phyloP scores from a whole-genome alignment of 2,888 invertebrate genomes.

The Andrena minutula region DNA sequence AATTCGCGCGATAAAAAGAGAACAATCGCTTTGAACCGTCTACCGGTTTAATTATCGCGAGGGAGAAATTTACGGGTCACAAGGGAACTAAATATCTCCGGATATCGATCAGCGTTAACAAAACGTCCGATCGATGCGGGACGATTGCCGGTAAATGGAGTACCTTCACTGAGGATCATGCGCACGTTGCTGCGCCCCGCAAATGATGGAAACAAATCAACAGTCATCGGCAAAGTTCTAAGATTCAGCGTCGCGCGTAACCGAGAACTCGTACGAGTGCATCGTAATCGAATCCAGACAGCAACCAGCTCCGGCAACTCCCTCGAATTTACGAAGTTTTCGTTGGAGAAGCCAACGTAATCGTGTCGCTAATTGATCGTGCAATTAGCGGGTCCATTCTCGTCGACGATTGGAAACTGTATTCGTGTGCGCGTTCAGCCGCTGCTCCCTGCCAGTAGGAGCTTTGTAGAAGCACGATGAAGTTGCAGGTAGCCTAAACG shows the following conservation, averaged over 20 bases:
- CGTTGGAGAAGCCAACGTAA: conserved; percentile 26
- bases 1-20: conserved; percentile 31
- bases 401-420: conserved; percentile 14
- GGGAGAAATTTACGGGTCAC: conserved; percentile 13
- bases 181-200: background rate
- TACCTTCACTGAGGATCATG: too few relatives aligned
- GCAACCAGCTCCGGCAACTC: background rate
- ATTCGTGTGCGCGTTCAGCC: background rate
- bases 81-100: conserved; percentile 24
- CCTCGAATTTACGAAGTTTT: conserved; percentile 8
- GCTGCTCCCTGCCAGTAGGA: background rate
- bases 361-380: conserved; percentile 63
- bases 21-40: conserved; percentile 37
- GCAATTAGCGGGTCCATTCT: conserved; percentile 54
- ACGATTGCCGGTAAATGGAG: background rate
- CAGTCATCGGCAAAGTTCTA: conserved; percentile 5
- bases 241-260: background rate
- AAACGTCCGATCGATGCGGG: background rate
- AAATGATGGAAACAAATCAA: conserved; percentile 52
- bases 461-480: conserved; percentile 43
- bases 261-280: conserved; percentile 26
- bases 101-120: conserved; percentile 18
- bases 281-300: conserved; percentile 30
- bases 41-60: conserved; percentile 35
- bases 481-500: conserved; percentile 62